Percentiles rank a stretch among this genome's conserved stretches.
These are phyloP conservation scores for Melopsittacus undulatus DNA, from an alignment of 2,797 vertebrate species.

Conservation along the genomic window DNA sequence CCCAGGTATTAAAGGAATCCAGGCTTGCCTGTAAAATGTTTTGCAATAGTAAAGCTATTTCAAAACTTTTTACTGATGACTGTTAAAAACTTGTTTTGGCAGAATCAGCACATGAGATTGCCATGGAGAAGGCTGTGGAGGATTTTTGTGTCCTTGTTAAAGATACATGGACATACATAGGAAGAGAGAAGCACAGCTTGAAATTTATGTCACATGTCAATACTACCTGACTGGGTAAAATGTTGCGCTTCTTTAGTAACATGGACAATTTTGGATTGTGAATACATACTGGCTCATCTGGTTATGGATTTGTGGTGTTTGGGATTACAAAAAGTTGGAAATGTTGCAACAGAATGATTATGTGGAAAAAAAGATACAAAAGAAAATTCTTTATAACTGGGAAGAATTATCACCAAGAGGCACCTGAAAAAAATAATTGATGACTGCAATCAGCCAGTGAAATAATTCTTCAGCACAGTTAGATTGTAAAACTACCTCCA, in stretches of 20 bases:
- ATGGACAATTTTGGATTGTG: not conserved
- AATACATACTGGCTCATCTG: not conserved
- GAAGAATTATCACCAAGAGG: not conserved
- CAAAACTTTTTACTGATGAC: not conserved
- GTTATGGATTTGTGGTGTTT: not conserved
- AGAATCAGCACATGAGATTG: not conserved
- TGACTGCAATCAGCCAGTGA: not conserved
- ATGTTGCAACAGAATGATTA: not conserved
- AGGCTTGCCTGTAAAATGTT: constrained; percentile 14
- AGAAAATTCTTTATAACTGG: not conserved
- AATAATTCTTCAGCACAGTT: not conserved
- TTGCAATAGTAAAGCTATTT: constrained; percentile 10
- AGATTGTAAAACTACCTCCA: not conserved
- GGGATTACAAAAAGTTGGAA: not conserved
- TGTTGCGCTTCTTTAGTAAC: not conserved
- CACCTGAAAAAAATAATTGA: constrained; percentile 14
- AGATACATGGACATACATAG: not conserved
- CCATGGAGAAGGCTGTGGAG: not conserved
- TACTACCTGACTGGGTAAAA: not conserved
- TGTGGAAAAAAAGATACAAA: not conserved
- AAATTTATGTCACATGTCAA: fast-evolving
- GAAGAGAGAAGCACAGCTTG: not conserved
- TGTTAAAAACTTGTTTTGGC: constrained; percentile 15
- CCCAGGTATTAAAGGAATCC: not conserved
- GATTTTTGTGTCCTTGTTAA: not conserved